Evolutionary conservation across 2,888 invertebrate species (phyloP).

Genomic region (Pinctada fucata): DNA sequence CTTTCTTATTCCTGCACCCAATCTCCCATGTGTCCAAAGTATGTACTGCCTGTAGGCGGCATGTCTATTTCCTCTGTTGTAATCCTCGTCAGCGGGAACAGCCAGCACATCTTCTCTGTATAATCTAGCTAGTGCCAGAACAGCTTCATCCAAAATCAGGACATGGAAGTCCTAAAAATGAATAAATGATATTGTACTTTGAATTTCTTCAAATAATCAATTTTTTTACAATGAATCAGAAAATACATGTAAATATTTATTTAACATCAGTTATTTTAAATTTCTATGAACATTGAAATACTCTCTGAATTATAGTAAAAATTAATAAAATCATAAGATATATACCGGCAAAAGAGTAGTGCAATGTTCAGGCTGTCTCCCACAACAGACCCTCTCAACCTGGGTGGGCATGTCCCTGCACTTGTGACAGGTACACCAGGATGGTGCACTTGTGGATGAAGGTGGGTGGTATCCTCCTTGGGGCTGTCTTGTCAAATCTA

Average conservation of each 20-base stretch:
- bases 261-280: too few species aligned
- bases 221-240: too few species aligned
- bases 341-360: not conserved
- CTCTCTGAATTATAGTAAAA: too few species aligned
- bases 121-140: not conserved
- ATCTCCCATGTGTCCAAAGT: not conserved
- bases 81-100: not conserved
- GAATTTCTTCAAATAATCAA: too few species aligned
- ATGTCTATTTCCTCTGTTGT: not conserved
- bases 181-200: too few species aligned
- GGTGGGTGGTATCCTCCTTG: not conserved
- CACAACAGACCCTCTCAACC: conserved; percentile 7
- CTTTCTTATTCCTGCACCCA: not conserved
- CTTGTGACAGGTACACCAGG: not conserved
- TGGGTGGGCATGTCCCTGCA: conserved; percentile 17
- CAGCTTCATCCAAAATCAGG: not conserved
- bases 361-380: conserved; percentile 5
- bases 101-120: not conserved
- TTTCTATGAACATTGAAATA: too few species aligned
- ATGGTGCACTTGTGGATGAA: not conserved
- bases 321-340: too few species aligned
- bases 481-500: not conserved
- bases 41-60: not conserved
- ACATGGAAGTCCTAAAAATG: too few species aligned
- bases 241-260: too few species aligned